Conservation (phyloP, 2,888 invertebrate genomes). For the Azorinus chamasolen region DNA sequence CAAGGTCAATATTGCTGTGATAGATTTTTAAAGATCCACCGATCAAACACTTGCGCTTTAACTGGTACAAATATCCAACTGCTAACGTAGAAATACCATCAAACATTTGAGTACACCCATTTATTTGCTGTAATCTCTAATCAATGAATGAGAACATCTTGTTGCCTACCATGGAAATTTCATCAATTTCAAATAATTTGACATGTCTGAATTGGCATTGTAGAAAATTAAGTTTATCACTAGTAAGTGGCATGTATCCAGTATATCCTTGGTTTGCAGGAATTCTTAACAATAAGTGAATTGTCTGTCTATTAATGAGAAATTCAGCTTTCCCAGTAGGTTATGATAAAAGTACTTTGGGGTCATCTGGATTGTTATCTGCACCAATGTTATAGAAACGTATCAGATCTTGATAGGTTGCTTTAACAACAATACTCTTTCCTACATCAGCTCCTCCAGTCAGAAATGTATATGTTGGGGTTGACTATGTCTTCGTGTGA, state of each 20-base stretch:
- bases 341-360: conserved; percentile 40
- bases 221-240: conserved; percentile 29
- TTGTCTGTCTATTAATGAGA: conserved; percentile 39
- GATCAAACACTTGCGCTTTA: conserved; percentile 54
- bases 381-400: background rate
- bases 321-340: conserved; percentile 62
- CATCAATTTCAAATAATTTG: conserved; percentile 59
- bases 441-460: conserved; percentile 53
- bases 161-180: conserved; percentile 64
- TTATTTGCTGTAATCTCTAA: conserved; percentile 50
- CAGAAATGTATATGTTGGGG: conserved; percentile 28
- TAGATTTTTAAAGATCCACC: conserved; percentile 41
- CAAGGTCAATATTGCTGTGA: conserved; percentile 23
- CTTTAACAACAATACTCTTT: conserved; percentile 27
- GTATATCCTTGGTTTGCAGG: conserved; percentile 52
- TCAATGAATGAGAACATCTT: conserved; percentile 42
- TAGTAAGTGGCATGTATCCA: conserved; percentile 30
- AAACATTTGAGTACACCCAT: conserved; percentile 29
- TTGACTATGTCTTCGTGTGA: conserved; percentile 16
- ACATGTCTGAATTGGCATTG: conserved; percentile 13
- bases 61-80: conserved; percentile 60
- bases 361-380: conserved; percentile 20
- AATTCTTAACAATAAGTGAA: conserved; percentile 42
- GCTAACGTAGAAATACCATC: conserved; percentile 44
- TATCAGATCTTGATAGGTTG: conserved; percentile 20